Conservation (phyloP, 2,888 invertebrate genomes). For the Octonoba sinensis region DNA sequence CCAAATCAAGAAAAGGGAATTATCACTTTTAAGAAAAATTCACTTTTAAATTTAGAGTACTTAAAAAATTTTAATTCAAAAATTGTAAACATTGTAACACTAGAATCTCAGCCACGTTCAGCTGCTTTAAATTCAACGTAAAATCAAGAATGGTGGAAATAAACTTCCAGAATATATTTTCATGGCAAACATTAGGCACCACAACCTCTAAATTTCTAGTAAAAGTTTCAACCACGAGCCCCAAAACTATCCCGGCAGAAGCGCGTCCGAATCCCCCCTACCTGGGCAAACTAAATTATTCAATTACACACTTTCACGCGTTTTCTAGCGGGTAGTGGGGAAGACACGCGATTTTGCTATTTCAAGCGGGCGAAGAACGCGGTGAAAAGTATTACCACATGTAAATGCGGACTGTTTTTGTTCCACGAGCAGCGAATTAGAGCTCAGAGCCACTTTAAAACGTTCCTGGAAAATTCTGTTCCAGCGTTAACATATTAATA, state of each 20-base stretch:
- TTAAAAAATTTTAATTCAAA: too few species aligned
- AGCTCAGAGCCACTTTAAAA: constrained; percentile 19
- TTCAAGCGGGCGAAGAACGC: constrained; percentile 22
- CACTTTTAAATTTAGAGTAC: too few species aligned
- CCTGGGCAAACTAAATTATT: constrained; percentile 59
- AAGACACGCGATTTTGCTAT: constrained; percentile 62
- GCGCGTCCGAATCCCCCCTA: constrained; percentile 8
- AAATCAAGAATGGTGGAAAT: too few species aligned
- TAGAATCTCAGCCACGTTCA: too few species aligned
- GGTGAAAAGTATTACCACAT: constrained; percentile 62
- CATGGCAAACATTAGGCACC: background rate
- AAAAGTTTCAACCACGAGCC: constrained; percentile 16
- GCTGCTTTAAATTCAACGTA: too few species aligned
- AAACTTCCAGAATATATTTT: too few species aligned
- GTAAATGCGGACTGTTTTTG: constrained; percentile 55
- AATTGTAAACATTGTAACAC: too few species aligned
- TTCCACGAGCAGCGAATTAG: constrained; percentile 6
- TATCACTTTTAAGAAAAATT: too few species aligned
- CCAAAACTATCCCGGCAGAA: background rate
- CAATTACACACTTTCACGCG: constrained; percentile 64
- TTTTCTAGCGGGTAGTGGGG: constrained; percentile 50
- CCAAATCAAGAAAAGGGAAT: too few species aligned
- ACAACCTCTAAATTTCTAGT: constrained; percentile 39
- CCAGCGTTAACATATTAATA: constrained; percentile 64
- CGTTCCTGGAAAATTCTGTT: background rate